These are phyloP conservation scores for Galerucella calmariensis DNA, from an alignment of 2,888 invertebrate genomes.

Conservation along the genomic window DNA sequence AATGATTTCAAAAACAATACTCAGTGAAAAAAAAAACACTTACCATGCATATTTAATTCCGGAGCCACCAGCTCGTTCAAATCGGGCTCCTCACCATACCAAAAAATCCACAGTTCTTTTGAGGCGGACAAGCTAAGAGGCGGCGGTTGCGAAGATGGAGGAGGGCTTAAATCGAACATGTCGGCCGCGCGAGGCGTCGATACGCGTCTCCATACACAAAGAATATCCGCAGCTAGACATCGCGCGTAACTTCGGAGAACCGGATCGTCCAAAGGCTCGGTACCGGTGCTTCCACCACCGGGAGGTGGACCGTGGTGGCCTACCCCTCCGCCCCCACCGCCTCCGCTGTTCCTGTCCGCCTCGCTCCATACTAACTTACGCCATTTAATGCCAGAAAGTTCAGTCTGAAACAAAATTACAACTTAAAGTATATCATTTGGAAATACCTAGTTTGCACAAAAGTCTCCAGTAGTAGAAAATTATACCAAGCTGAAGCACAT, in stretches of 20 bases:
- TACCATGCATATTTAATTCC: constrained; percentile 87
- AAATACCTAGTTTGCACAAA: too few relatives aligned
- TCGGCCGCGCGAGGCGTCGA: constrained; percentile 68
- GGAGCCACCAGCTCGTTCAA: constrained; percentile 84
- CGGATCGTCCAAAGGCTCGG: constrained; percentile 87
- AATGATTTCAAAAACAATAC: background rate
- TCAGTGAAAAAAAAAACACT: constrained; percentile 61
- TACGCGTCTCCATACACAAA: constrained; percentile 98
- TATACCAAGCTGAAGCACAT: too few relatives aligned
- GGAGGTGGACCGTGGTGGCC: constrained; percentile 53
- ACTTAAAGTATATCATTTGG: too few relatives aligned
- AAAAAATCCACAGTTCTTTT: constrained; percentile 99
- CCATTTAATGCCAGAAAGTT: constrained; percentile 99
- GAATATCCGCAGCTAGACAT: constrained; percentile 92
- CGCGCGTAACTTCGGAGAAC: constrained; percentile 90
- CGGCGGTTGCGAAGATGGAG: constrained; percentile 69
- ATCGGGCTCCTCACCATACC: constrained; percentile 98
- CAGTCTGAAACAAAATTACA: constrained; percentile 80
- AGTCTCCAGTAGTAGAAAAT: too few relatives aligned
- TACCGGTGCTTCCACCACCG: constrained; percentile 56
- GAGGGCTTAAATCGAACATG: constrained; percentile 63
- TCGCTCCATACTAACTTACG: constrained; percentile 92
- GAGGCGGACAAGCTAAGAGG: constrained; percentile 86
- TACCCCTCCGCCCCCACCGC: constrained; percentile 58
- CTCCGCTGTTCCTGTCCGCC: constrained; percentile 64